Evolutionary conservation across 2,888 invertebrate genomes (phyloP).

Genomic region (Rhagonycha lutea): DNA sequence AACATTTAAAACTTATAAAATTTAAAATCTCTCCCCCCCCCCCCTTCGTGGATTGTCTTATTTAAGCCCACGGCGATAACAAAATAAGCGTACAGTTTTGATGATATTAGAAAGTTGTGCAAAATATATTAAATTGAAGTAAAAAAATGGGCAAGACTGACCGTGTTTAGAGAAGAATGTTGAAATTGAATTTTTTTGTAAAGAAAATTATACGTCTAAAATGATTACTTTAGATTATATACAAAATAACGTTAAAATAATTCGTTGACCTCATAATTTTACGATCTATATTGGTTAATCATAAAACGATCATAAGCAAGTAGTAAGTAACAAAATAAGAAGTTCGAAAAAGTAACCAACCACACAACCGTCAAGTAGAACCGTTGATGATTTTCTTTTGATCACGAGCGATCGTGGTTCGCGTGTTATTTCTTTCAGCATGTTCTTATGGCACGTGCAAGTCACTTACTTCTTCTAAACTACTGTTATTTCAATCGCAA

Average conservation of each 20-base stretch:
- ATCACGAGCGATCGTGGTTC: constrained; percentile 48
- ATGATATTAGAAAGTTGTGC: neutral
- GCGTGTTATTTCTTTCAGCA: constrained; percentile 43
- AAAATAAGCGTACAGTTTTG: neutral
- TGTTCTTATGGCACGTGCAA: constrained; percentile 45
- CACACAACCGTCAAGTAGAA: constrained; percentile 32
- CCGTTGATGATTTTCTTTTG: constrained; percentile 30
- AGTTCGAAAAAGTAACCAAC: constrained; percentile 35
- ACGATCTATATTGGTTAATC: constrained; percentile 2
- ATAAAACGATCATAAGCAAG: neutral
- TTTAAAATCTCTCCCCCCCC: no score
- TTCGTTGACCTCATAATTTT: constrained; percentile 3
- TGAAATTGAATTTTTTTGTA: neutral
- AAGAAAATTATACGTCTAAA: neutral
- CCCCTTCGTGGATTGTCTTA: no score
- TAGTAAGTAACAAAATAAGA: constrained; percentile 5
- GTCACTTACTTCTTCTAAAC: constrained; percentile 34
- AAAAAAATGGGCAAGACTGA: neutral
- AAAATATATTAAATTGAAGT: neutral
- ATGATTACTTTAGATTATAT: neutral
- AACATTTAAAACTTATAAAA: no score
- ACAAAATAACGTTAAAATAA: neutral
- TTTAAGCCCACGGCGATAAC: neutral
- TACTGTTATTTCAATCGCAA: constrained; percentile 41
- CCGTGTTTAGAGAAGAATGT: neutral